These are phyloP conservation scores for Lamellibrachia luymesi DNA, from an alignment of 1,140 invertebrate species.

Conservation along the genomic window DNA sequence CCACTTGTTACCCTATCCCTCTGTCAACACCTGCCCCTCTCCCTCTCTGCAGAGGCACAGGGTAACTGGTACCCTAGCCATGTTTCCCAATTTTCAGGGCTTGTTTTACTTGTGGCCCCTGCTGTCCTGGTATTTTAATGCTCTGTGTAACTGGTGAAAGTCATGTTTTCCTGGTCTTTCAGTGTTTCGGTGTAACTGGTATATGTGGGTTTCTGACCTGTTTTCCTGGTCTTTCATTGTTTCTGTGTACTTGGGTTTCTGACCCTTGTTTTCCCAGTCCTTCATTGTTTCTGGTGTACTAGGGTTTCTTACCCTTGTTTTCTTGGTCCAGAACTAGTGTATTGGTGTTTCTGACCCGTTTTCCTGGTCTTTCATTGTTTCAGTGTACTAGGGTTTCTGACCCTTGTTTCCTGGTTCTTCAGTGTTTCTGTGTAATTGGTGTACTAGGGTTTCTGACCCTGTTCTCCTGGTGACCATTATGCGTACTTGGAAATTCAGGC, in stretches of 20 bases:
- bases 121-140: background rate
- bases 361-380: background rate
- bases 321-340: background rate
- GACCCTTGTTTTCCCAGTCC: background rate
- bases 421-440: background rate
- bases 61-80: background rate
- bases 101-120: no score
- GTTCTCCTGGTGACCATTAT: background rate
- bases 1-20: background rate
- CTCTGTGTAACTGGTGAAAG: background rate
- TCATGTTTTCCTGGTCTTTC: background rate
- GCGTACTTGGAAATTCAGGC: background rate
- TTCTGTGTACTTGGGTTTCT: background rate
- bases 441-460: background rate
- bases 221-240: background rate
- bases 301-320: background rate
- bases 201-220: background rate
- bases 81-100: background rate
- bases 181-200: background rate
- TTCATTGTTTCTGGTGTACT: background rate
- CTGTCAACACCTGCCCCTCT: background rate
- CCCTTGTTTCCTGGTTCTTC: background rate
- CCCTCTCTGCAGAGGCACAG: background rate
- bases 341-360: no score
- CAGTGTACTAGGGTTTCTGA: background rate